A percentile compares a stretch with the other conserved stretches of the same genome.
Evolutionary conservation across 2,113 vertebrate genomes (phyloP).

Genomic region (Ramphastos sulfuratus): DNA sequence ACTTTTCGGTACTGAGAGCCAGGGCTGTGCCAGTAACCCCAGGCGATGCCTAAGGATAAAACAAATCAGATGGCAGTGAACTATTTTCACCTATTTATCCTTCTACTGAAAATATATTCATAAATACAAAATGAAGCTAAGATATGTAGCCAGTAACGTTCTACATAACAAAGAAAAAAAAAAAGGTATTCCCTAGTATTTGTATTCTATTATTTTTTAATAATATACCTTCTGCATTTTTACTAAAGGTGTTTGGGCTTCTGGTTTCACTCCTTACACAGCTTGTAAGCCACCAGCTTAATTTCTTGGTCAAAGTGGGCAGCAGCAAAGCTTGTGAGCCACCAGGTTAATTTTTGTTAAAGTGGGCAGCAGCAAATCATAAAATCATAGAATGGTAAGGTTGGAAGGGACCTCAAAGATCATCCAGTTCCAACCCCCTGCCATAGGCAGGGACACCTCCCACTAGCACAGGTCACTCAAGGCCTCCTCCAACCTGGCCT

Average conservation of each 20-base stretch:
- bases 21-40: constrained; percentile 76
- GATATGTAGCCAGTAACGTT: constrained; percentile 53
- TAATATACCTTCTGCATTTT: constrained; percentile 40
- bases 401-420: no score
- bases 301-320: not conserved
- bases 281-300: constrained; percentile 12
- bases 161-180: constrained; percentile 44
- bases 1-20: constrained; percentile 75
- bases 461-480: no score
- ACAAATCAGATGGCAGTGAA: constrained; percentile 77
- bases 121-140: constrained; percentile 76
- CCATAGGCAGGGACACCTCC: no score
- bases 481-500: no score
- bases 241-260: not conserved
- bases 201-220: constrained; percentile 53
- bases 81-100: constrained; percentile 81
- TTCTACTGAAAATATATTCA: constrained; percentile 76
- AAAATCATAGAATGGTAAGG: no score
- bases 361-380: no score
- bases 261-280: constrained; percentile 14
- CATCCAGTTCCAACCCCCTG: no score
- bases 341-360: no score
- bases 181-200: not conserved
- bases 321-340: not conserved
- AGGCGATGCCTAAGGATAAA: constrained; percentile 83